A percentile compares a stretch with the other conserved stretches of the same genome.
Conservation (phyloP, 1,140 invertebrate species). For the Argopecten irradians region DNA sequence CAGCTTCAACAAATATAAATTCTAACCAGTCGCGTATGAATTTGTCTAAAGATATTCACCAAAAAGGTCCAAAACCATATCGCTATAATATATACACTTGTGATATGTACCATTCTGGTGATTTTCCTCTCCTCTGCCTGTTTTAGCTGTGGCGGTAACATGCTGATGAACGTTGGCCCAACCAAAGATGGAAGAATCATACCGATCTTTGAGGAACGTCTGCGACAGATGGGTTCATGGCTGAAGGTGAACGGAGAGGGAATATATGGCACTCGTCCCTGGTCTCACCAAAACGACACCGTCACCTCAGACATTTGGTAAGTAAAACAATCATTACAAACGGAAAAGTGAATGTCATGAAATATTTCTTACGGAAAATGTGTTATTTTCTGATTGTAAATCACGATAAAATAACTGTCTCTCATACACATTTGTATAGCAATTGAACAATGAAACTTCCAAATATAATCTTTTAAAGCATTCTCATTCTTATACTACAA, state of each 20-base stretch:
- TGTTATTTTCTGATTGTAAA: background rate
- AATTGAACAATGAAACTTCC: background rate
- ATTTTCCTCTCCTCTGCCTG: too few species aligned
- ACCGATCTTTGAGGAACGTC: conserved; percentile 92
- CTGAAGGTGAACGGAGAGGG: conserved; percentile 90
- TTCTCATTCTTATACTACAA: background rate
- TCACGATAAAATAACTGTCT: background rate
- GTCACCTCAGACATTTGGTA: conserved; percentile 74
- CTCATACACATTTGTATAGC: background rate
- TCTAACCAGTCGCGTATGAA: too few species aligned
- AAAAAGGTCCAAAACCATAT: too few species aligned
- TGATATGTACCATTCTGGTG: too few species aligned
- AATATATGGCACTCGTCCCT: conserved; percentile 88
- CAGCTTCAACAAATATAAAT: too few species aligned
- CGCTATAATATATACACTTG: too few species aligned
- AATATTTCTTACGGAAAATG: background rate
- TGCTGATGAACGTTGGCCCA: conserved; percentile 93
- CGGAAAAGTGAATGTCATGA: background rate
- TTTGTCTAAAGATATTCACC: too few species aligned
- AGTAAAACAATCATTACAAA: background rate
- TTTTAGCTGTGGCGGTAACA: conserved; percentile 90
- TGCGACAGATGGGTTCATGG: conserved; percentile 85
- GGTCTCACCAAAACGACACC: conserved; percentile 87
- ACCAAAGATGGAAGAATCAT: conserved; percentile 91
- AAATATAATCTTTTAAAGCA: background rate